Evolutionary conservation across 1,140 invertebrate species (phyloP), one percentile per base, ranked within the genome.

Genomic region (Papilio glaucus): DNA sequence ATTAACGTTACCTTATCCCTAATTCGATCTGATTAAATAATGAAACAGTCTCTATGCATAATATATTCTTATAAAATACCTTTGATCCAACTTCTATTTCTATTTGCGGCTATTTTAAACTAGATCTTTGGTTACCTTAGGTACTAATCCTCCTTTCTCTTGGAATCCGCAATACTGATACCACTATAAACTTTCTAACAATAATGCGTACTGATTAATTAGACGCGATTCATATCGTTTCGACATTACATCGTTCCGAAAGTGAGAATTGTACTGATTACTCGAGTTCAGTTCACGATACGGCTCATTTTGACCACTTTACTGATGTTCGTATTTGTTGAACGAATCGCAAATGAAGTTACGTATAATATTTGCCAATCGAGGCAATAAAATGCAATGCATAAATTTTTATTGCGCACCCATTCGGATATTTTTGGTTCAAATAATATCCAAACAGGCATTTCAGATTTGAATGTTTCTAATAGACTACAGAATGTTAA

Each of bases 151-250:
- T 79, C 89, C 90, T 90, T 92, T 92, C 90, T 92, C 90, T 86
- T 85, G 80, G 72, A 82, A 85, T 83, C 82, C 77, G 75, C 82
- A 82, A 82, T 74, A 80, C 82, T 83, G 82, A 89, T 87, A 81
- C 78, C 78, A 76, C 84, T 84, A 87, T 86, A 79, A 72, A 86
- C 90, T 92, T 92, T 92, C 90, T 92, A 90, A 77, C 76, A 75
- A 80, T 85, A 88, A 88, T 91, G 85, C 86, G 86, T 87, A 87
- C 84, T 87, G 88, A 92, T 92, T 92, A 92, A 92, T 92, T 91
- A 90, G 84, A 83, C 83, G 85, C 88, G 90, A 92, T 92, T 88
- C 83, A 75, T 80, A 84, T 83, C 77, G 77, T 82, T 78, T 73
- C 78, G 79, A 80, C 76, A 82, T 80, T 85, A 5, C 18, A 41